Base-by-base conservation (phyloP, 2,797 vertebrate species). In the Anisognathus igniventris region DNA sequence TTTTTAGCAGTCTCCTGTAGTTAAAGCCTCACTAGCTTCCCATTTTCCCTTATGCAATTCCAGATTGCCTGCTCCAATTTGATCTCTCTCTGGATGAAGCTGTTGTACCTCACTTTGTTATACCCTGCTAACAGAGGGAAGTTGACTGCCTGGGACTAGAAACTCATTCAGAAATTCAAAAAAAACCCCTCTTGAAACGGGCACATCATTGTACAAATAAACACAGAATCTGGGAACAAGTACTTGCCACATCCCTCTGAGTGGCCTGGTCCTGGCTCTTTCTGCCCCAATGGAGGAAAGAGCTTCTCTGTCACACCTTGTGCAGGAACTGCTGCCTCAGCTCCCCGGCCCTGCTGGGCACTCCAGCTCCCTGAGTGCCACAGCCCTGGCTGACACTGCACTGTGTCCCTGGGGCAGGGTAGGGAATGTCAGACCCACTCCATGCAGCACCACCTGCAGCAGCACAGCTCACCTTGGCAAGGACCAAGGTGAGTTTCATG, bases 351-450 rank as follows among this genome's bases (percentile, higher is more conserved):
- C 47, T 20, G 33, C 51, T 51, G 60, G 51, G 10, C 1, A 0
- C 25, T 57, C 17, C 18, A 6, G 27, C 45, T 64, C 40, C n/a
- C 12, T 1, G 17, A 30, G 39, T 9, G 35, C 35, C 54, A 3
- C 53, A 57, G 39, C 30, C 54, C 77, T 27, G 53, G 24, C 45
- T 30, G 33, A 6, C 11, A 6, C 30, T 19, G 12, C 54, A 0
- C 6, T 20, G 33, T 10, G 11, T 2, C 30, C 17, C 47, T 61
- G 25, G 44, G n/a, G 8, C 16, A 4, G 0, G 3, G 21, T 0
- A 4, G 45, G 39, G 12, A 30, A 12, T 15, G 47, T 7, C 39
- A 40, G 33, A 45, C 8, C 39, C 39, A 4, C 18, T 22, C 33
- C 33, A 7, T 4, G 44, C 27, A 86, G 65, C 42, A 31, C 12